Evolutionary conservation across 1,140 invertebrate species (phyloP), one percentile per base, ranked within the genome.

Genomic region (Muscidifurax raptorellus): DNA sequence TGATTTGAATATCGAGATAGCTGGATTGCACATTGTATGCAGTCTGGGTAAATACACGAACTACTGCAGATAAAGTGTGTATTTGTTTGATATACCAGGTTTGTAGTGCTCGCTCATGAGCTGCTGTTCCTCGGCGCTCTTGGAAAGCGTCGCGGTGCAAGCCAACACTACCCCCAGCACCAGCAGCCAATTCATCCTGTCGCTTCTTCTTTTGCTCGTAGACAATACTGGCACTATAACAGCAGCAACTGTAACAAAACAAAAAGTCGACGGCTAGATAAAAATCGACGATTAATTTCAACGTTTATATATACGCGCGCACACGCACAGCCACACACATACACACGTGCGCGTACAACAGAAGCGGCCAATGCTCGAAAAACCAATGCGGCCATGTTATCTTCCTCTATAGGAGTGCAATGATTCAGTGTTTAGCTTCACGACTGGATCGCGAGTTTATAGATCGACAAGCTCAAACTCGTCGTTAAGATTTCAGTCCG

Each of bases 101-200:
- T 85, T 80, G 36, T 75, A 74, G 3, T 13, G 25, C 12, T 85
- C 71, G 10, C 75, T 40, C 28, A 40, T 22, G 25, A 10, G 32
- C 4, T 18, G 66, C 32, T 52, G 77, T 1, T 75, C 66, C 28
- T 66, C 71, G 18, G 36, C 40, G n/a, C n/a, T 69, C 12, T 13
- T 47, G 32, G 28, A 78, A 18, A 69, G 52, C 36, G 71, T 76
- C 71, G 72, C 77, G 52, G 52, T 64, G 9, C 71, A 36, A 10
- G 76, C 52, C 76, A 84, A 12, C 12, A 22, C 72, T 13, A 59
- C 52, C 27, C 40, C 36, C 59, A 85, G 30, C 25, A 69, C 25
- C 72, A 81, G 27, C 64, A 85, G 64, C 67, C 71, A 81, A 27
- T 85, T 81, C 83, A 85, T 85, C 10, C 47, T 69, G 59, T 27